phyloP scores from a whole-genome alignment of 2,797 vertebrate genomes.

The Mormyrops attenuatus region DNA sequence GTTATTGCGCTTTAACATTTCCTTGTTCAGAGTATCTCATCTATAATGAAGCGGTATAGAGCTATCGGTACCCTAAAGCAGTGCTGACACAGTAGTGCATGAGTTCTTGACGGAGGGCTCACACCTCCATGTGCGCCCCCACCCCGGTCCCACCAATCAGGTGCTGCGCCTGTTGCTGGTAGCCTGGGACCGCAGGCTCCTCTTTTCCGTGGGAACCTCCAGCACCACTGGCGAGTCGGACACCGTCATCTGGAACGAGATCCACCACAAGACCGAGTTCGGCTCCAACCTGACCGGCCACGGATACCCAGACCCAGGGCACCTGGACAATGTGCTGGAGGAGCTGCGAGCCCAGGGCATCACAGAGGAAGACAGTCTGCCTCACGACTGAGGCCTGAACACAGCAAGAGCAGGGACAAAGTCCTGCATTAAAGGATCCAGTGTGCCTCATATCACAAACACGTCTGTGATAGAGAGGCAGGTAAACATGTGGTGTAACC shows the following conservation, averaged over 20 bases:
- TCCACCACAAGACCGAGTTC: slow-evolving; percentile 90
- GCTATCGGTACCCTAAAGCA: background rate
- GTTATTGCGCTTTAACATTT: background rate
- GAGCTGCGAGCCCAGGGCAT: slow-evolving; percentile 88
- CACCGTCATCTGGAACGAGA: slow-evolving; percentile 92
- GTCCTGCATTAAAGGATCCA: background rate
- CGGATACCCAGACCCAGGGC: slow-evolving; percentile 83
- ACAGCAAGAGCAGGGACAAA: background rate
- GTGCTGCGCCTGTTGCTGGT: slow-evolving; percentile 81
- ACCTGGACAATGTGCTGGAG: slow-evolving; percentile 82
- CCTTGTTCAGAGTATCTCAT: background rate
- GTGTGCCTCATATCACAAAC: background rate
- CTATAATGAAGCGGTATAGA: background rate
- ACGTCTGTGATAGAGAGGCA: background rate
- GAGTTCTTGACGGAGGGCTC: background rate
- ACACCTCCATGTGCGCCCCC: background rate
- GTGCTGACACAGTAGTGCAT: background rate
- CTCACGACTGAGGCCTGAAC: slow-evolving; percentile 21
- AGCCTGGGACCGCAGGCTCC: slow-evolving; percentile 86
- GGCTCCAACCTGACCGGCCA: slow-evolving; percentile 91
- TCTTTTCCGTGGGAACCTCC: slow-evolving; percentile 86
- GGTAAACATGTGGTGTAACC: background rate
- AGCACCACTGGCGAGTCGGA: slow-evolving; percentile 89
- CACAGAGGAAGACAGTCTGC: slow-evolving; percentile 63
- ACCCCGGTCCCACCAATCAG: slow-evolving; percentile 43